A percentile compares a stretch with the other conserved stretches of the same genome.
phyloP scores from a whole-genome alignment of 2,113 vertebrate genomes.

The Chionomys nivalis region DNA sequence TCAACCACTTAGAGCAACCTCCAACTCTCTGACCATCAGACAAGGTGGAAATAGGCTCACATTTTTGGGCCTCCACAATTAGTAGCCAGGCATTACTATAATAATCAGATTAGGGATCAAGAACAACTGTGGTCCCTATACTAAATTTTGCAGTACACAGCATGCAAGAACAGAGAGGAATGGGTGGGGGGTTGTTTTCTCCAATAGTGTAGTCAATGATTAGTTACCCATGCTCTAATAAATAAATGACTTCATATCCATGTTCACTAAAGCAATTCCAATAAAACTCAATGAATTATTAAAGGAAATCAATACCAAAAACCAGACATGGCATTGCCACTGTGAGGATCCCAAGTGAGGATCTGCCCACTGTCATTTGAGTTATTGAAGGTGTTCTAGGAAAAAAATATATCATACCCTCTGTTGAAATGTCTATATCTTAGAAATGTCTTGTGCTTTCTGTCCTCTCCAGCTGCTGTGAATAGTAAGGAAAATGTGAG shows the following conservation, averaged over 20 bases:
- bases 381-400: neutral
- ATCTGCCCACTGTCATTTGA: neutral
- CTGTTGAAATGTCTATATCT: neutral
- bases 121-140: no score
- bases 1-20: no score
- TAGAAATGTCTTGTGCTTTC: neutral
- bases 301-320: neutral
- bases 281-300: neutral
- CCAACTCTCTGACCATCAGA: no score
- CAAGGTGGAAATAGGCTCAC: no score
- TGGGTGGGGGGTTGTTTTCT: neutral
- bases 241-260: neutral
- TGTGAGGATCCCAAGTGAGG: neutral
- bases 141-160: neutral
- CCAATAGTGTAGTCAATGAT: neutral
- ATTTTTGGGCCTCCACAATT: neutral
- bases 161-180: neutral
- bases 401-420: neutral
- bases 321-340: neutral
- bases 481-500: neutral
- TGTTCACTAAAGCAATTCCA: neutral
- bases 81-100: neutral
- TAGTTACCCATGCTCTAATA: neutral
- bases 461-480: neutral
- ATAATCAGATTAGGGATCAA: neutral